Percentiles rank a stretch among this genome's conserved stretches.
phyloP scores from a whole-genome alignment of 2,888 invertebrate species.

The Troides aeacus region DNA sequence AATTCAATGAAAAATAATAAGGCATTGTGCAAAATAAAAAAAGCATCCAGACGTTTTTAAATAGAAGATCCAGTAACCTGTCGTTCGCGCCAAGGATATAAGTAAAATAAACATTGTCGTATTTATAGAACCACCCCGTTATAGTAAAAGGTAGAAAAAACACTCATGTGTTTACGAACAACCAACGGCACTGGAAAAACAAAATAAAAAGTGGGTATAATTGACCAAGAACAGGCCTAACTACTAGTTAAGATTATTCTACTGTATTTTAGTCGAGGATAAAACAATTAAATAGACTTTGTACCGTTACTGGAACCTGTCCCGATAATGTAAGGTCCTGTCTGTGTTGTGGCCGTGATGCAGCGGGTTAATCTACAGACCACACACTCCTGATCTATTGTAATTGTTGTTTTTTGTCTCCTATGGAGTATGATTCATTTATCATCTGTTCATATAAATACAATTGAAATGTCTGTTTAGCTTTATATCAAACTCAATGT shows the following conservation, averaged over 20 bases:
- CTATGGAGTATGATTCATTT: not conserved
- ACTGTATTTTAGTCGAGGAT: conserved; percentile 29
- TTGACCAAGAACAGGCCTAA: conserved; percentile 29
- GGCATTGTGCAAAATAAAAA: not conserved
- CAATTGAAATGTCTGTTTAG: too few relatives aligned
- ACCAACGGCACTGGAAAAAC: conserved; percentile 31
- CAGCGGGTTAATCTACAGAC: conserved; percentile 21
- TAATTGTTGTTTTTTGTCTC: conserved; percentile 8
- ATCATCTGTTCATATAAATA: not conserved
- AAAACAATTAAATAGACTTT: conserved; percentile 28
- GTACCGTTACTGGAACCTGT: conserved; percentile 59
- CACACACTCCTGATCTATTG: conserved; percentile 15
- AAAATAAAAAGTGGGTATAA: conserved; percentile 27
- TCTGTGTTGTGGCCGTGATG: conserved; percentile 16
- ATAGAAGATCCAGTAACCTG: conserved; percentile 10
- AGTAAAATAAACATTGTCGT: conserved; percentile 20
- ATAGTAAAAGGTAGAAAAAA: conserved; percentile 37
- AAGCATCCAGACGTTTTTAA: not conserved
- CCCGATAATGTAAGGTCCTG: conserved; percentile 18
- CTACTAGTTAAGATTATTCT: conserved; percentile 30
- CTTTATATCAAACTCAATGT: too few relatives aligned
- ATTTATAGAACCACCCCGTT: conserved; percentile 37
- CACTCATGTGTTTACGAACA: conserved; percentile 39
- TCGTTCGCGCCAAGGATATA: conserved; percentile 25
- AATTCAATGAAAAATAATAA: not conserved